Percentiles rank a stretch among this genome's conserved stretches.
These are phyloP conservation scores for Lasius platythorax DNA, from an alignment of 2,888 invertebrate genomes.

Conservation along the genomic window DNA sequence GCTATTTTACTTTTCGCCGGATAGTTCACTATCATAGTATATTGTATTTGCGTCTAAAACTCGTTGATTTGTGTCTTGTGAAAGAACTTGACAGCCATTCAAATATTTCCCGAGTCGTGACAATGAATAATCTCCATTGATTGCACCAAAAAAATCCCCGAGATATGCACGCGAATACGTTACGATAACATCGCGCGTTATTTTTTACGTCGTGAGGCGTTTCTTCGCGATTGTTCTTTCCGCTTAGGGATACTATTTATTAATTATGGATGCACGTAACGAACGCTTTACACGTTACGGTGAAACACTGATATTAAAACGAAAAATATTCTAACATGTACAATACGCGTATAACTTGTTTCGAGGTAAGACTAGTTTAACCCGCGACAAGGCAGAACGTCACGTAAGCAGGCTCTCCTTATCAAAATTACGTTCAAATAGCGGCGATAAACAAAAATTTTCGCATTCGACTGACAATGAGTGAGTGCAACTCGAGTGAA, in stretches of 20 bases:
- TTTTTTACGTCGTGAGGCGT: not conserved
- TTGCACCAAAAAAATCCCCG: not conserved
- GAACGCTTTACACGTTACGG: not conserved
- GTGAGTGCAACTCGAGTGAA: not conserved
- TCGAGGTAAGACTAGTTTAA: not conserved
- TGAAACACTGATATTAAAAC: not conserved
- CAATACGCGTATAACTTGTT: not conserved
- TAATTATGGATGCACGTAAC: not conserved
- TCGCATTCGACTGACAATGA: not conserved
- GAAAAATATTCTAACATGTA: not conserved
- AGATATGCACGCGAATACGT: not conserved
- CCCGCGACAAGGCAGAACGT: not conserved
- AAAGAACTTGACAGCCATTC: not conserved
- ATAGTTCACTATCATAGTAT: not conserved
- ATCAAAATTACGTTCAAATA: constrained; percentile 46
- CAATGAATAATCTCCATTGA: not conserved
- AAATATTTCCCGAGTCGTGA: not conserved
- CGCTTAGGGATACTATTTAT: not conserved
- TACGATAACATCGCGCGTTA: not conserved
- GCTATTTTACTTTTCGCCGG: constrained; percentile 28
- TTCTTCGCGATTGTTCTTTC: not conserved
- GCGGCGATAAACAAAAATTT: constrained; percentile 23
- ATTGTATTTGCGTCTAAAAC: not conserved
- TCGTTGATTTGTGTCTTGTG: not conserved
- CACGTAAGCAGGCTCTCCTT: not conserved